A percentile compares a stretch with the other conserved stretches of the same genome.
Evolutionary conservation across 2,888 invertebrate genomes (phyloP).

Genomic region (Tetramorium bicarinatum): DNA sequence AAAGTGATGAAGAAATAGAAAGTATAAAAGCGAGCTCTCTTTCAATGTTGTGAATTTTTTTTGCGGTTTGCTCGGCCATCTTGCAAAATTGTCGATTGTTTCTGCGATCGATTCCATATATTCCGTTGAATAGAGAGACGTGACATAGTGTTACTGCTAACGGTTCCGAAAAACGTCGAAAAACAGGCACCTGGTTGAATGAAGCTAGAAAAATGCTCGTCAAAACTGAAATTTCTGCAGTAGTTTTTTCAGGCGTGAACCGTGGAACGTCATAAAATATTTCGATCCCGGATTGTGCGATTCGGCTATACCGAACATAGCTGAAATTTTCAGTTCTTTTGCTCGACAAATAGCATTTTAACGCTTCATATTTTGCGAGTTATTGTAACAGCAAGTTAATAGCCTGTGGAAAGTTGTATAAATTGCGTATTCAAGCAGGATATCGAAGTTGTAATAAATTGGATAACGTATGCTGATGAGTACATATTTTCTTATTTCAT

Average conservation of each 20-base stretch:
- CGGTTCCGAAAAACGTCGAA: slow-evolving; percentile 31
- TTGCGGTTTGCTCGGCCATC: not conserved
- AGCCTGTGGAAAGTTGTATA: not conserved
- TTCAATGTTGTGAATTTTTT: not conserved
- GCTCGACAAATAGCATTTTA: slow-evolving; percentile 31
- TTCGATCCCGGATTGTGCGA: slow-evolving; percentile 29
- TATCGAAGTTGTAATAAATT: slow-evolving; percentile 2
- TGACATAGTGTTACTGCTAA: slow-evolving; percentile 32
- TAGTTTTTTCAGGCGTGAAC: slow-evolving; percentile 39
- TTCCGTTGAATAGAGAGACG: slow-evolving; percentile 30
- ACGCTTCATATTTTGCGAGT: not conserved
- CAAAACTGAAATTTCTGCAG: slow-evolving; percentile 39
- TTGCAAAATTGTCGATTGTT: slow-evolving; percentile 36
- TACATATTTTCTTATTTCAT: not conserved
- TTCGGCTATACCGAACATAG: slow-evolving; percentile 28
- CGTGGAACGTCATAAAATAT: slow-evolving; percentile 48
- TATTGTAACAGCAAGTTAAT: slow-evolving; percentile 28
- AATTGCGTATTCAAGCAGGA: slow-evolving; percentile 11
- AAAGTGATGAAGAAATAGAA: not conserved
- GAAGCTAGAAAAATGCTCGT: slow-evolving; percentile 44
- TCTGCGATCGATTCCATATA: slow-evolving; percentile 30
- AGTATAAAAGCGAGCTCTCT: not conserved
- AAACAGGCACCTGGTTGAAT: slow-evolving; percentile 26
- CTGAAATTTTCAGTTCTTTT: slow-evolving; percentile 39
- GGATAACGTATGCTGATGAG: not conserved